These are phyloP conservation scores for Rhogogaster chlorosoma DNA, from an alignment of 2,888 invertebrate genomes.

Conservation along the genomic window DNA sequence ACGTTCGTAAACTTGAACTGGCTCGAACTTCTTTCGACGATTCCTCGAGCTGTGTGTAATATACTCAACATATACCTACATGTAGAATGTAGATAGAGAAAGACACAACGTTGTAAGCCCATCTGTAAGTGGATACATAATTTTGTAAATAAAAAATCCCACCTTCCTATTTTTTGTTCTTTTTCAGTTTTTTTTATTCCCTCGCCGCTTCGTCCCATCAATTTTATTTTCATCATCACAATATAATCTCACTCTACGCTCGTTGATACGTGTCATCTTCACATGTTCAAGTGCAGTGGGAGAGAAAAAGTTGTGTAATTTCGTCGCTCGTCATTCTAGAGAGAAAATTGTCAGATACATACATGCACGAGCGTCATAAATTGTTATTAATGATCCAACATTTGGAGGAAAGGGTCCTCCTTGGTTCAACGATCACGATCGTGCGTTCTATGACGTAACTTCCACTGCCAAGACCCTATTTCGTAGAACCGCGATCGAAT, in stretches of 20 bases:
- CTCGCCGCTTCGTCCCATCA: neutral
- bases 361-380: conserved; percentile 21
- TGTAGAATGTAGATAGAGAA: neutral
- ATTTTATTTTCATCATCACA: conserved; percentile 35
- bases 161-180: neutral
- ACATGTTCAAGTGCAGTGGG: neutral
- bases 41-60: neutral
- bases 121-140: neutral
- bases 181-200: neutral
- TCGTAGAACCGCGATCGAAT: neutral
- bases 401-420: neutral
- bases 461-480: neutral
- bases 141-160: neutral
- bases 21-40: conserved; percentile 20
- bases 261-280: neutral
- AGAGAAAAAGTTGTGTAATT: conserved; percentile 7
- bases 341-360: neutral
- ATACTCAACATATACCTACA: neutral
- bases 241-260: neutral
- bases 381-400: conserved; percentile 29
- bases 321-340: neutral
- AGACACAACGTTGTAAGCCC: conserved; percentile 19
- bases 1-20: conserved; percentile 1
- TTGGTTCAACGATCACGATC: neutral
- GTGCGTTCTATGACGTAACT: conserved; percentile 13